Evolutionary conservation across 2,113 vertebrate genomes (phyloP).

Genomic region (Prionailurus viverrinus): DNA sequence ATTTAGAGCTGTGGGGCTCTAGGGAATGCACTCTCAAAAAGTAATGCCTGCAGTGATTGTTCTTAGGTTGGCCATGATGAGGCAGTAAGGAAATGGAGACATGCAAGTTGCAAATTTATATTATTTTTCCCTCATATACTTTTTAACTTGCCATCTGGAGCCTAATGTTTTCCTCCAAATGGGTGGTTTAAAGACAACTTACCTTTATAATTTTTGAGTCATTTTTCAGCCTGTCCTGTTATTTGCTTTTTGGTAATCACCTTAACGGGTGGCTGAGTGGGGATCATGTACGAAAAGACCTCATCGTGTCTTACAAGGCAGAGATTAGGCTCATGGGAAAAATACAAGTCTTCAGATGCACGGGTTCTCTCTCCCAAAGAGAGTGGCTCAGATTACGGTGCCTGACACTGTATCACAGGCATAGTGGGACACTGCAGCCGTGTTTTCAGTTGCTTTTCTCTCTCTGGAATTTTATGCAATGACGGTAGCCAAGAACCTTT

Average conservation of each 20-base stretch:
- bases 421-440: too few relatives aligned
- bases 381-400: background rate
- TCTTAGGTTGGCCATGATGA: background rate
- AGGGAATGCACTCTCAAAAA: conserved; percentile 18
- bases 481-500: conserved; percentile 33
- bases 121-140: background rate
- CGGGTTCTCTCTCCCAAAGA: background rate
- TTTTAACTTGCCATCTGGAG: background rate
- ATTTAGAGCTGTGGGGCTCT: background rate
- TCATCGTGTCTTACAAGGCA: conserved; percentile 17
- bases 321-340: conserved; percentile 41
- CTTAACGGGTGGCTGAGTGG: background rate
- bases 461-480: conserved; percentile 16
- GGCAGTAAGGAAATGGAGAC: background rate
- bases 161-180: background rate
- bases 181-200: conserved; percentile 54
- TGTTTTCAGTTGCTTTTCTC: conserved; percentile 39
- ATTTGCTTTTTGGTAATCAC: background rate
- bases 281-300: conserved; percentile 16
- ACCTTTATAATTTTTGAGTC: background rate
- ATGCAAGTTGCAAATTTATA: background rate
- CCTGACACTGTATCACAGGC: background rate
- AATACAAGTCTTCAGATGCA: background rate
- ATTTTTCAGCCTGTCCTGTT: conserved; percentile 6
- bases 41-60: background rate